Conservation (phyloP, 2,113 vertebrate genomes). For the Dromaius novaehollandiae region DNA sequence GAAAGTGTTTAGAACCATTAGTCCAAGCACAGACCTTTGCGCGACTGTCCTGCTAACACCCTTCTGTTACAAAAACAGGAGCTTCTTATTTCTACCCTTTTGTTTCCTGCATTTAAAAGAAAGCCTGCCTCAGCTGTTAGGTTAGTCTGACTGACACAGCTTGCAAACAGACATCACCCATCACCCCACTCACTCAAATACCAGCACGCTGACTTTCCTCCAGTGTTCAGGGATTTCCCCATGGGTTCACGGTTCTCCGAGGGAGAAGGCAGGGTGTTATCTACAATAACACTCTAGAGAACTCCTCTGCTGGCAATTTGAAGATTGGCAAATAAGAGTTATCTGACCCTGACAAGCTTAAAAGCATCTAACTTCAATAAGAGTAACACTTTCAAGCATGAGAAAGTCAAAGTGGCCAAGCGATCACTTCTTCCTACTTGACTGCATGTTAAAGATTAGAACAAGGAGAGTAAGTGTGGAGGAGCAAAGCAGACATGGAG, state of each 20-base stretch:
- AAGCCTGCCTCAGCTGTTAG: neutral
- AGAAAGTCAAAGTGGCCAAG: neutral
- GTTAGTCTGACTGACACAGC: neutral
- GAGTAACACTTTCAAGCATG: rapidly evolving
- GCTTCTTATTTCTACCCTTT: neutral
- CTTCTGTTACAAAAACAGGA: neutral
- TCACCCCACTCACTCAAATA: neutral
- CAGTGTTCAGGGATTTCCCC: neutral
- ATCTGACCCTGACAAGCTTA: neutral
- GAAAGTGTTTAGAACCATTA: neutral
- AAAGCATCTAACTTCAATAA: neutral
- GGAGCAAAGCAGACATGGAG: neutral
- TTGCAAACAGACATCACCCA: neutral
- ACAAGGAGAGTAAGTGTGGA: neutral
- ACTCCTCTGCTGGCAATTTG: neutral
- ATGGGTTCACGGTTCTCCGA: neutral
- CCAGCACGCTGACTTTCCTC: neutral
- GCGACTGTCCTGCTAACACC: neutral
- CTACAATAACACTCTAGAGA: neutral
- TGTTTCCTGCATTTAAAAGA: neutral
- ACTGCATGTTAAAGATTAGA: neutral
- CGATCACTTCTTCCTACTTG: neutral
- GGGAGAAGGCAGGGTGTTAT: too few relatives aligned
- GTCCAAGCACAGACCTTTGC: neutral
- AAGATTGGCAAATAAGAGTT: neutral